Evolutionary conservation across 2,797 vertebrate species (phyloP).

Genomic region (Cuculus canorus): DNA sequence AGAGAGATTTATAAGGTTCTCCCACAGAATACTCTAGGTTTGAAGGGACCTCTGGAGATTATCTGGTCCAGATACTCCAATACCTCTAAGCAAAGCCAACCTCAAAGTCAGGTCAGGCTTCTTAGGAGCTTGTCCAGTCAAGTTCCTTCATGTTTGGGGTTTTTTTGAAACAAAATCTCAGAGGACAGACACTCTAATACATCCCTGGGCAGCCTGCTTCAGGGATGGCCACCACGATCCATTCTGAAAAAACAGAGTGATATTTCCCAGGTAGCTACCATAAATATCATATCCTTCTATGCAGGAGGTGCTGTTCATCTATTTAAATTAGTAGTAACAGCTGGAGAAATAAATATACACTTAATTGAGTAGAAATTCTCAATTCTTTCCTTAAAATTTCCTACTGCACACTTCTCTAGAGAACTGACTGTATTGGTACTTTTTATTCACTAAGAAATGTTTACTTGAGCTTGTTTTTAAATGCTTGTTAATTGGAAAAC

Average conservation of each 20-base stretch:
- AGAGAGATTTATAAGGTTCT: neutral
- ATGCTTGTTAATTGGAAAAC: neutral
- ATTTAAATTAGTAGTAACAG: neutral
- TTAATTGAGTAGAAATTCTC: neutral
- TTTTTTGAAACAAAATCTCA: neutral
- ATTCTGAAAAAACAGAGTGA: neutral
- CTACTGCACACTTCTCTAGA: neutral
- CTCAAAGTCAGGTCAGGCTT: neutral
- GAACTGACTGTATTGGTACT: neutral
- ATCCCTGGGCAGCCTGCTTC: neutral
- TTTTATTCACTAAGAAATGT: neutral
- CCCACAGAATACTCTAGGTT: neutral
- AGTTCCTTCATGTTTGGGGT: neutral
- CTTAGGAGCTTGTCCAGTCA: neutral
- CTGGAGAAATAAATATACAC: neutral
- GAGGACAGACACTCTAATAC: neutral
- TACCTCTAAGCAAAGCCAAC: neutral
- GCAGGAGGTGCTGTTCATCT: neutral
- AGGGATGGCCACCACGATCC: neutral
- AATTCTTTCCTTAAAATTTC: neutral
- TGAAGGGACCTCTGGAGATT: neutral
- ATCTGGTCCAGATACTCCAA: neutral
- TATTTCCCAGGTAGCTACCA: neutral
- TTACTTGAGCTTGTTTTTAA: neutral
- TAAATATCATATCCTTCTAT: neutral